phyloP scores from a whole-genome alignment of 2,113 vertebrate genomes.

The Percopsis transmontana region DNA sequence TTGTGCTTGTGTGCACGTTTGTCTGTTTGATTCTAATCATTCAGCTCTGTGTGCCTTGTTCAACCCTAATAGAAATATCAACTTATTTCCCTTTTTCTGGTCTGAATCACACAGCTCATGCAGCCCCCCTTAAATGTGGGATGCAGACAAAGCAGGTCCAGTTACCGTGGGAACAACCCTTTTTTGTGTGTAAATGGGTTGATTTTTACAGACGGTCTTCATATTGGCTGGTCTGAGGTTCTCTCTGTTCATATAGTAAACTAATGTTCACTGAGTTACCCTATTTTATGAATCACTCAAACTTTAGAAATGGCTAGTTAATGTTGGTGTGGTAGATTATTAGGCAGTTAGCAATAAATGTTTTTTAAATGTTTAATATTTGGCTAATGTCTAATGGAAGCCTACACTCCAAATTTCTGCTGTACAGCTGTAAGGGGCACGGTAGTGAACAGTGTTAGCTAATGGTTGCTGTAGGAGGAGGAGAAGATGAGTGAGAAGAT shows the following conservation, averaged over 20 bases:
- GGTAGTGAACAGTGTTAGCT: too few species aligned
- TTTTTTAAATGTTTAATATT: too few species aligned
- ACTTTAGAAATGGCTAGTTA: background rate
- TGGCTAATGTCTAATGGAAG: too few species aligned
- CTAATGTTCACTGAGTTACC: background rate
- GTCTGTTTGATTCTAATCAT: constrained; percentile 42
- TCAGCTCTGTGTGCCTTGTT: constrained; percentile 47
- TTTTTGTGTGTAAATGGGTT: constrained; percentile 22
- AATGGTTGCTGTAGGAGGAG: too few species aligned
- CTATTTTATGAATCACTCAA: background rate
- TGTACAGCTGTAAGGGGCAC: too few species aligned
- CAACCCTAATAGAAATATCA: constrained; percentile 55
- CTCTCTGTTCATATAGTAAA: background rate
- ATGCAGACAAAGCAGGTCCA: constrained; percentile 56
- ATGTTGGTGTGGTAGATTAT: too few species aligned
- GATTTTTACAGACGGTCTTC: background rate
- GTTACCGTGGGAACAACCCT: constrained; percentile 45
- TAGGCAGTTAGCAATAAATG: too few species aligned
- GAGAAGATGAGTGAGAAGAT: too few species aligned
- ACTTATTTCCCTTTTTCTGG: constrained; percentile 50
- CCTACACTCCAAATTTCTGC: too few species aligned
- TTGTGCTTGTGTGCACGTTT: constrained; percentile 23
- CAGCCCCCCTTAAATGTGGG: constrained; percentile 51
- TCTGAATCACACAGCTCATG: constrained; percentile 46
- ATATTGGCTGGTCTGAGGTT: background rate